phyloP scores from a whole-genome alignment of 2,888 invertebrate genomes.

The Rhogogaster chlorosoma region DNA sequence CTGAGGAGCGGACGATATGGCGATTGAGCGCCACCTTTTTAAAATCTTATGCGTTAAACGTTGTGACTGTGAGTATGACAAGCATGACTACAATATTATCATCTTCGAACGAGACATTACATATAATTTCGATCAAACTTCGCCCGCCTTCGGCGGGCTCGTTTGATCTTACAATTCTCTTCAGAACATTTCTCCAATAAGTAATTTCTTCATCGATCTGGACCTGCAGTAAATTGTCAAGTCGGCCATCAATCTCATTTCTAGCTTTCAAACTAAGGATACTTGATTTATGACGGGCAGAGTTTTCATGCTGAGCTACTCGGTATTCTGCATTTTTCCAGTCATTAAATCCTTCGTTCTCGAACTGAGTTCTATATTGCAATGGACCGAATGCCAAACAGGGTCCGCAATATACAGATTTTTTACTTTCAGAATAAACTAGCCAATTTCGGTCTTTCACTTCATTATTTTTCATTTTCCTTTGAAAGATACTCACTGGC shows the following conservation, averaged over 20 bases:
- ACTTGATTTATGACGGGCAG: conserved; percentile 58
- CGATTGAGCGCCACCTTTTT: too few relatives aligned
- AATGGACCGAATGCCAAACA: conserved; percentile 58
- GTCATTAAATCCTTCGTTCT: conserved; percentile 62
- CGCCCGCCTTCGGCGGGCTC: too few relatives aligned
- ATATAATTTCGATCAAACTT: too few relatives aligned
- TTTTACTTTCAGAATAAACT: neutral
- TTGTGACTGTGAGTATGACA: too few relatives aligned
- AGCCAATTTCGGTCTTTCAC: conserved; percentile 52
- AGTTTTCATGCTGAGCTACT: conserved; percentile 62
- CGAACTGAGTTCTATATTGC: conserved; percentile 57
- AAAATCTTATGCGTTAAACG: too few relatives aligned
- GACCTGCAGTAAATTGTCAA: conserved; percentile 57
- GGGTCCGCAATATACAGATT: conserved; percentile 51
- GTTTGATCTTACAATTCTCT: too few relatives aligned
- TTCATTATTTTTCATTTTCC: conserved; percentile 57
- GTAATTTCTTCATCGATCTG: conserved; percentile 54
- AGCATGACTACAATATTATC: too few relatives aligned
- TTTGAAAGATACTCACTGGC: conserved; percentile 55
- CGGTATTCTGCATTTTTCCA: conserved; percentile 61
- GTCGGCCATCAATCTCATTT: conserved; percentile 54
- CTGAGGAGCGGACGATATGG: too few relatives aligned
- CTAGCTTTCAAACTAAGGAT: conserved; percentile 52
- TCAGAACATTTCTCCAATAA: conserved; percentile 63
- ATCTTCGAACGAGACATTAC: too few relatives aligned